These are phyloP conservation scores for Lanius collurio DNA, from an alignment of 2,113 vertebrate genomes.

Conservation along the genomic window DNA sequence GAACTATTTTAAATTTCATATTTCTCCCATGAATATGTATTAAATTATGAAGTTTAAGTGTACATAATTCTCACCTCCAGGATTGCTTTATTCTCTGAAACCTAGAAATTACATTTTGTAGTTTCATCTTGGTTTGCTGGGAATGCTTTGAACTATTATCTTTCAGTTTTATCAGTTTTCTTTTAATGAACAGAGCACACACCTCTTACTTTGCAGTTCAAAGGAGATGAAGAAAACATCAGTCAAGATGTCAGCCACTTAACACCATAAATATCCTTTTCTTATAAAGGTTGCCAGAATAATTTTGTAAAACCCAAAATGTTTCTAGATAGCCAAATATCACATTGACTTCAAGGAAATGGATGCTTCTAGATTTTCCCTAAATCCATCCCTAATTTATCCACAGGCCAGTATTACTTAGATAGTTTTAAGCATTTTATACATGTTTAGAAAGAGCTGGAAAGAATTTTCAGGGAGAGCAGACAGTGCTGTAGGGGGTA, in stretches of 20 bases:
- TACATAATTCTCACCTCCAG: background rate
- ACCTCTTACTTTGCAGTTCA: background rate
- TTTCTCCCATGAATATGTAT: background rate
- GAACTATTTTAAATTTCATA: background rate
- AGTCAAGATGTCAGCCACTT: background rate
- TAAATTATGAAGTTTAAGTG: background rate
- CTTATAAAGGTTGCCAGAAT: background rate
- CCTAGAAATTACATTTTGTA: background rate
- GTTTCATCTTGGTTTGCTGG: background rate
- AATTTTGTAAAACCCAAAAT: background rate
- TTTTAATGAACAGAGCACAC: background rate
- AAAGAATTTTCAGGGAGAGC: background rate
- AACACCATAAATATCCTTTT: background rate
- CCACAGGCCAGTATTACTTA: background rate
- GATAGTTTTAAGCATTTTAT: background rate
- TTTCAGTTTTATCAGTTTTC: background rate
- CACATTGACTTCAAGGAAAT: background rate
- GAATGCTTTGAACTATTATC: background rate
- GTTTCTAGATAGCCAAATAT: background rate
- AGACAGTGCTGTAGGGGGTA: fast-evolving
- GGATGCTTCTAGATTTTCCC: background rate
- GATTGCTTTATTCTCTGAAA: background rate
- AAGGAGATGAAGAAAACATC: background rate
- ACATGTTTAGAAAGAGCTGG: background rate
- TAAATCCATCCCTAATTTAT: background rate